phyloP scores from a whole-genome alignment of 2,113 vertebrate species.

The Antidorcas marsupialis region DNA sequence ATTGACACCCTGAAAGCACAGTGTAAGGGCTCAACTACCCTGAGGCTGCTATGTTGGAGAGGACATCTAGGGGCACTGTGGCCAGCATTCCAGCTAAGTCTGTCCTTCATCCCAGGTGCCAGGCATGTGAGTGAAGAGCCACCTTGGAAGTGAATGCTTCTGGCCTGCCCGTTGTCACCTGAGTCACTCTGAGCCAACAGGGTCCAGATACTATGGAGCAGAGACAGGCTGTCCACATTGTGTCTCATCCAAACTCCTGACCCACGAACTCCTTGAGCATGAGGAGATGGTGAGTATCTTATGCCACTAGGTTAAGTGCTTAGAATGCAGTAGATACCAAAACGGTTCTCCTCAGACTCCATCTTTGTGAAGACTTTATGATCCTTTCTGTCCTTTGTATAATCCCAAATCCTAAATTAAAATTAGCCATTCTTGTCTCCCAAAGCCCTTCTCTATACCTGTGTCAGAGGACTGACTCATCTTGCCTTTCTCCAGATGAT shows the following conservation, averaged over 20 bases:
- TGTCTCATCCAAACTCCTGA: not conserved
- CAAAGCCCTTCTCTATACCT: not conserved
- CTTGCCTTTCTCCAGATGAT: not conserved
- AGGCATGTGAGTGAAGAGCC: not conserved
- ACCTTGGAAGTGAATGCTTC: not conserved
- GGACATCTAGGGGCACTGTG: not conserved
- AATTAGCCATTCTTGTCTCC: not conserved
- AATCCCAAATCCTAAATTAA: not conserved
- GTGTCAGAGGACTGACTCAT: not conserved
- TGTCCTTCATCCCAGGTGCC: not conserved
- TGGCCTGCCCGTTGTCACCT: not conserved
- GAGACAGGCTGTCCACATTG: not conserved
- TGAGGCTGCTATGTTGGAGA: not conserved
- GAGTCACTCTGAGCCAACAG: not conserved
- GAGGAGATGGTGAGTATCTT: not conserved
- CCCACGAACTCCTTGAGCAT: not conserved
- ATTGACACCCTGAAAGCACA: not conserved
- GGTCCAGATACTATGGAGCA: not conserved
- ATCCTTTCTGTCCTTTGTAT: not conserved
- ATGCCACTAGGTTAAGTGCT: not conserved
- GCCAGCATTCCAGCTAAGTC: not conserved
- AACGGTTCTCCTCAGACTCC: not conserved
- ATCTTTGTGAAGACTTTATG: not conserved
- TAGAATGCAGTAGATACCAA: not conserved
- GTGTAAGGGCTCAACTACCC: rapidly evolving